Evolutionary conservation across 2,113 vertebrate species (phyloP).

Genomic region (Balaeniceps rex): DNA sequence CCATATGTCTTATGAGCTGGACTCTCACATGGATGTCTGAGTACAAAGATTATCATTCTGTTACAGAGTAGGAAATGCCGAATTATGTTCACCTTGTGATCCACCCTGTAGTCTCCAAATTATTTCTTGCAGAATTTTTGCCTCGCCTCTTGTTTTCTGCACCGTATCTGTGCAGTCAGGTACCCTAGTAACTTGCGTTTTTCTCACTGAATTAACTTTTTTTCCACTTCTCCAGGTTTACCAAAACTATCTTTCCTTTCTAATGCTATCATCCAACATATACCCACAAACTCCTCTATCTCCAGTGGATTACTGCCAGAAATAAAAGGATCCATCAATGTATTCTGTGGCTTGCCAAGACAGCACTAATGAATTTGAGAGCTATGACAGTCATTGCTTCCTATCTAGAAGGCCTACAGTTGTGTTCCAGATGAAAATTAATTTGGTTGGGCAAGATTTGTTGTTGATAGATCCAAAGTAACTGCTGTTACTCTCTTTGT

Average conservation of each 20-base stretch:
- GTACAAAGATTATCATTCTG: background rate
- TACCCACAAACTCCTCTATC: background rate
- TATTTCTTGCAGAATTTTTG: background rate
- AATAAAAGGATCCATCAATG: background rate
- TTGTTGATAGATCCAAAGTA: background rate
- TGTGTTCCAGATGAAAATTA: background rate
- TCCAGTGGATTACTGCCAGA: background rate
- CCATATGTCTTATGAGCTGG: background rate
- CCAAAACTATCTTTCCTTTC: background rate
- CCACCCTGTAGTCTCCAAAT: background rate
- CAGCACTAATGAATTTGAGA: background rate
- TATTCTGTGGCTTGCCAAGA: background rate
- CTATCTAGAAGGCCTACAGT: background rate
- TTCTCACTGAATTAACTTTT: background rate
- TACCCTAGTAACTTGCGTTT: background rate
- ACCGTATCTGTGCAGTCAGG: background rate
- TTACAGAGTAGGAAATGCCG: background rate
- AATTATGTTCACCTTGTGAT: background rate
- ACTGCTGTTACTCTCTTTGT: background rate
- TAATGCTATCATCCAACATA: background rate
- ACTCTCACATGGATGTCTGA: background rate
- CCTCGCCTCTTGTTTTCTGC: background rate
- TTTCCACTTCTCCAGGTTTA: background rate
- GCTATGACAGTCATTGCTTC: background rate
- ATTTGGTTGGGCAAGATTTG: background rate